These are phyloP conservation scores for Eretmochelys imbricata DNA, from an alignment of 2,113 vertebrate genomes.

Conservation along the genomic window DNA sequence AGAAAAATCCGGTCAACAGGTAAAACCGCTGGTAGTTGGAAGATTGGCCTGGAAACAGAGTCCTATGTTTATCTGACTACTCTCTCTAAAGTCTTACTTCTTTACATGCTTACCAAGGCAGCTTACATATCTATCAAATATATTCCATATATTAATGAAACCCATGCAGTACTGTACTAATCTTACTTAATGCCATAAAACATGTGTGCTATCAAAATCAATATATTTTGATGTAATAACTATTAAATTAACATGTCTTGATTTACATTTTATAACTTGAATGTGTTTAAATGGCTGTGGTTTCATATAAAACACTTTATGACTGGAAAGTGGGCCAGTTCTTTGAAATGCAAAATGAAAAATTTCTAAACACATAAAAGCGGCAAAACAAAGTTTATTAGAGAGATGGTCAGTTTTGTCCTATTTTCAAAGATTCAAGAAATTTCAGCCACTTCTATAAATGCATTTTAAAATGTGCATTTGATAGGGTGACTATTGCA, in stretches of 20 bases:
- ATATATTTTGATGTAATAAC: not conserved
- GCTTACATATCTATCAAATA: not conserved
- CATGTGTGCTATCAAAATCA: not conserved
- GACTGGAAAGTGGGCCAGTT: not conserved
- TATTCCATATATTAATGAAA: fast-evolving
- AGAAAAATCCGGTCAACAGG: not conserved
- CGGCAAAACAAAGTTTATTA: not conserved
- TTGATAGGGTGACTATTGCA: not conserved
- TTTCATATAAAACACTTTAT: not conserved
- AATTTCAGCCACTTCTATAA: not conserved
- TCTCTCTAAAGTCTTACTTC: not conserved
- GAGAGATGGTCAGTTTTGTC: not conserved
- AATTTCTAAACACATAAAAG: not conserved
- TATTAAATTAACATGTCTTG: not conserved
- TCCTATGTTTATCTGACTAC: not conserved
- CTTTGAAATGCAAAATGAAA: not conserved
- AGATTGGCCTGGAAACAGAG: not conserved
- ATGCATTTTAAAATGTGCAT: not conserved
- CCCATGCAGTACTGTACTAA: not conserved
- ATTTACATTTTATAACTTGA: not conserved
- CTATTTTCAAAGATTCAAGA: not conserved
- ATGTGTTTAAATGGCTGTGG: not conserved
- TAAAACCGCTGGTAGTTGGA: not conserved
- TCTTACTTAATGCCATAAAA: not conserved
- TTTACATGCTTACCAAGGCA: not conserved